Conservation (phyloP, 2,888 invertebrate species). For the Aproaerema taeniolella region DNA sequence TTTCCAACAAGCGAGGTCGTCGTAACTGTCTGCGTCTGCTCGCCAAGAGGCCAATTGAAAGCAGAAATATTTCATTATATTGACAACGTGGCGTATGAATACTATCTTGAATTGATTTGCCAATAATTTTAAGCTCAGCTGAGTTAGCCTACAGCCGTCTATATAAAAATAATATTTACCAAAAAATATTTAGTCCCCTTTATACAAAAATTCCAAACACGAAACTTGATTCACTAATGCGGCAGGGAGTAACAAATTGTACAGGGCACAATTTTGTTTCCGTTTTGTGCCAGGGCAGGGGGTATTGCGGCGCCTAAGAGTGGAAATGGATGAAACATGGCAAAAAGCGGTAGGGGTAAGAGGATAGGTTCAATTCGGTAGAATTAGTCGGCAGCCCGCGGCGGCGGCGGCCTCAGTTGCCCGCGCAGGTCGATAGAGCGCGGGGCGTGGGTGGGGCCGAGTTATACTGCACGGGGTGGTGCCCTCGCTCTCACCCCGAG, state of each 20-base stretch:
- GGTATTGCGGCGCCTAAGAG: slow-evolving; percentile 29
- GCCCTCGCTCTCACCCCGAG: slow-evolving; percentile 68
- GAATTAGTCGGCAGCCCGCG: slow-evolving; percentile 46
- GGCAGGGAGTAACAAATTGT: too few relatives aligned
- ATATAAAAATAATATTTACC: too few relatives aligned
- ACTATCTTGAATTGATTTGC: too few relatives aligned
- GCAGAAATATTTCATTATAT: too few relatives aligned
- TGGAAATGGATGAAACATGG: slow-evolving; percentile 35
- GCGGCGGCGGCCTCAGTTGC: slow-evolving; percentile 46
- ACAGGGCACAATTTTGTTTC: slow-evolving; percentile 27
- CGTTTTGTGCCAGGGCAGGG: slow-evolving; percentile 26
- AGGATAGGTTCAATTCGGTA: slow-evolving; percentile 36
- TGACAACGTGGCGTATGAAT: too few relatives aligned
- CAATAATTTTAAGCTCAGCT: too few relatives aligned
- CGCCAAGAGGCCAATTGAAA: background rate
- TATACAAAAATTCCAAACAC: too few relatives aligned
- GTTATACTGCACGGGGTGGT: slow-evolving; percentile 58
- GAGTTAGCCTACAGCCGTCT: too few relatives aligned
- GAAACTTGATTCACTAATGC: too few relatives aligned
- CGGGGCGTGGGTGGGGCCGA: slow-evolving; percentile 60
- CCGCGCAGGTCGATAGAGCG: slow-evolving; percentile 73
- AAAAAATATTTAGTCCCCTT: too few relatives aligned
- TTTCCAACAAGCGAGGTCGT: slow-evolving; percentile 20
- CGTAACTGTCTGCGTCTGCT: slow-evolving; percentile 17
- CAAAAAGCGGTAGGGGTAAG: slow-evolving; percentile 21